Base-by-base conservation (phyloP, 2,797 vertebrate genomes). In the Trichosurus vulpecula region DNA sequence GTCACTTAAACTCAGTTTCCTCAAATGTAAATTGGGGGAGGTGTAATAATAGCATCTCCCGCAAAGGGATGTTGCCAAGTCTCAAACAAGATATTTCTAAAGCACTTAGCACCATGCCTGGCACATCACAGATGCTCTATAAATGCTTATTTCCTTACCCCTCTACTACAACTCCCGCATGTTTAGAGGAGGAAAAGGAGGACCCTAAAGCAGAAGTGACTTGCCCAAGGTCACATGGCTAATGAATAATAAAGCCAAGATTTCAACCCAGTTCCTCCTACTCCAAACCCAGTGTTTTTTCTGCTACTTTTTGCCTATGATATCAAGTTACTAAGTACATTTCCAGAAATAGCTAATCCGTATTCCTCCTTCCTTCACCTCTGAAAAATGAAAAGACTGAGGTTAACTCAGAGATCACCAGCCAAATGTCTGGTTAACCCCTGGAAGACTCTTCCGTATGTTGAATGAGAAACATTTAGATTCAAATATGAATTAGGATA, bases 321-420 rank as follows among this genome's bases (percentile, higher is more conserved):
- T 41, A 54, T 35, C 92, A 95, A 2, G 3, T 12, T 27, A 57
- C 31, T 51, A 53, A 94, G 87, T n/a, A 90, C 93, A n/a, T 95
- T 93, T 94, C 91, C 56, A 90, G 95, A 56, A 54, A 95, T 66
- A 51, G 11, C n/a, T n/a, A 29, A 54, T 90, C 89, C 13, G 2
- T n/a, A 41, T 53, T 93, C 52, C 2, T 6, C 51, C 22, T 2
- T 29, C 1, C 54, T 89, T 30, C 25, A 87, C 52, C 54, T 95
- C 57, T 92, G 25, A 22, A 35, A 81, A 14, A 29, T 10, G 58
- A 29, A 91, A 52, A 93, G 90, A 81, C 0, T 11, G 41, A 94
- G 6, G 0, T 87, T 92, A 81, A 6, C 2, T 16, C 31, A 51
- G 12, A 31, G 35, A 66, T 91, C 41, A 91, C 25, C 2, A 3